Evolutionary conservation across 2,888 invertebrate species (phyloP).

Genomic region (Drosophila paracracens): DNA sequence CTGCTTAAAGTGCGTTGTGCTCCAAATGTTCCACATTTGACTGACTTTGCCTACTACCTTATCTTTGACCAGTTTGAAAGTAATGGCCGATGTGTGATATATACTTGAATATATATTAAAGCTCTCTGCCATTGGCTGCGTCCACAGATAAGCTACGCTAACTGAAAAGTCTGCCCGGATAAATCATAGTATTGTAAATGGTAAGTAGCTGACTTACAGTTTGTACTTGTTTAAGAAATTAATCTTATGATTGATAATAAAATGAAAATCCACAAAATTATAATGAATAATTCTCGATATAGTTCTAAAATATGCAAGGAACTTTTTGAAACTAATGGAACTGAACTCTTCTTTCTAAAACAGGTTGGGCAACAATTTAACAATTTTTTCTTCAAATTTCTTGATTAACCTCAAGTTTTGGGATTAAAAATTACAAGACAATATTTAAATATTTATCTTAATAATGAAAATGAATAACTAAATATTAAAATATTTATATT

Average conservation of each 20-base stretch:
- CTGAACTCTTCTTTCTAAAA: not conserved
- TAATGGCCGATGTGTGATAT: conserved; percentile 47
- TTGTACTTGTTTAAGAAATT: too few species aligned
- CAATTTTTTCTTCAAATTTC: not conserved
- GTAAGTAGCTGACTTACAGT: not conserved
- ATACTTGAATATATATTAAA: conserved; percentile 11
- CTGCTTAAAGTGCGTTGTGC: conserved; percentile 69
- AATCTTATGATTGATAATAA: not conserved
- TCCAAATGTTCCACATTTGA: conserved; percentile 33
- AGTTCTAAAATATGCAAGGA: not conserved
- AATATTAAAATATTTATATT: too few species aligned
- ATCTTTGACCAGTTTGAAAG: conserved; percentile 22
- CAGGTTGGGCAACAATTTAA: not conserved
- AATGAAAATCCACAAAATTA: not conserved
- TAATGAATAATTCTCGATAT: not conserved
- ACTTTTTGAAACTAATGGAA: not conserved
- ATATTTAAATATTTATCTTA: not conserved
- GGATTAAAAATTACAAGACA: not conserved
- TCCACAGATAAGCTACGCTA: conserved; percentile 16
- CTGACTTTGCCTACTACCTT: conserved; percentile 20
- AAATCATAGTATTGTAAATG: not conserved
- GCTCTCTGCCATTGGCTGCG: conserved; percentile 41
- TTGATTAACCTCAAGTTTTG: not conserved
- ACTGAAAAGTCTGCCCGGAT: not conserved
- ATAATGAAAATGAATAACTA: fast-evolving